Evolutionary conservation across 2,888 invertebrate genomes (phyloP), one percentile per base, ranked within the genome.

Genomic region (Yponomeuta sedellus): DNA sequence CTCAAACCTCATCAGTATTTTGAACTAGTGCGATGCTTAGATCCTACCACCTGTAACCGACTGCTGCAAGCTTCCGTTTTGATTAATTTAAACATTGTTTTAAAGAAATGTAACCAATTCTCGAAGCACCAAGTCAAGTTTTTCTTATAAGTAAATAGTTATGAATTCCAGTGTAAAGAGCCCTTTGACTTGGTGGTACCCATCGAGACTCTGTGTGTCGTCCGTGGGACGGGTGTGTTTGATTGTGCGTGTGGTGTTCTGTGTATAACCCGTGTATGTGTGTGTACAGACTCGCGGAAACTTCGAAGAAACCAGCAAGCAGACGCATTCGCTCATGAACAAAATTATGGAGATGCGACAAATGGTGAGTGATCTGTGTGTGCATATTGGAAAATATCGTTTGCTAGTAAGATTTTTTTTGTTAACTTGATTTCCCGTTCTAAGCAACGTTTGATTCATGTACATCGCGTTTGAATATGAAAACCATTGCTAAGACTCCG

Each of bases 271-370:
- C 73, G 70, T 74, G 73, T 76, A 70, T 75, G 71, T 73, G 74
- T 73, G 74, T 77, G 68, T 78, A 73, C 93, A 97, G 97, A 97
- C 97, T 75, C 93, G 97, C 85, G 97, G 95, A 87, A 97, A 97
- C 92, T 98, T 97, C 93, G 95, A 96, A 85, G 95, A 96, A 80
- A 97, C 97, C 69, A 94, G 96, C 87, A 95, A 96, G 85, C 97
- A 98, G 92, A 97, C 97, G 59, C 96, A 97, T 87, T 94, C 95
- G 79, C 93, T 99, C 82, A 98, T 98, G 95, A 96, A 97, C 91
- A 98, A 98, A 93, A 98, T 99, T 96, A 95, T 98, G 93, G 98
- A 98, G 92, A 95, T 96, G 83, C 92, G 97, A 73, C 96, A 97
- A 83, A 95, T 96, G 93, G 96, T 96, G 92, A 90, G 91, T 82